Conservation (phyloP, 2,797 vertebrate species). For the Neosilurus mollespiculum region DNA sequence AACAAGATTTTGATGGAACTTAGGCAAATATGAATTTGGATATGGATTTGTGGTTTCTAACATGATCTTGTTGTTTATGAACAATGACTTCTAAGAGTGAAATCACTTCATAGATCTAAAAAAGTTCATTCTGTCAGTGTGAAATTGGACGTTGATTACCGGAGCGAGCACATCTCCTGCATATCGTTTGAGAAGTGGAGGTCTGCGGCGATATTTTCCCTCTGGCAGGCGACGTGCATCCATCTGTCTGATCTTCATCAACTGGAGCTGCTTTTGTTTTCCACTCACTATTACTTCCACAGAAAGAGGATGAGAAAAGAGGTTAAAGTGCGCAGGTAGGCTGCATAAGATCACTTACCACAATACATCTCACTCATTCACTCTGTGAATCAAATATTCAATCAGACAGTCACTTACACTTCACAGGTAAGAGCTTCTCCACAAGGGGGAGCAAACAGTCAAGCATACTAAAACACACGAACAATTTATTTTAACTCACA, state of each 20-base stretch:
- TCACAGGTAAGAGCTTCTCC: neutral
- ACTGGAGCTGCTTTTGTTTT: slow-evolving; percentile 72
- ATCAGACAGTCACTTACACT: neutral
- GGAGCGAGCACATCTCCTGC: slow-evolving; percentile 82
- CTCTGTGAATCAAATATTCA: neutral
- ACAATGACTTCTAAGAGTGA: neutral
- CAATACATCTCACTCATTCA: neutral
- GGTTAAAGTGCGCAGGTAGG: neutral
- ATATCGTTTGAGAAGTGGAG: slow-evolving; percentile 71
- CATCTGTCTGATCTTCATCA: slow-evolving; percentile 69
- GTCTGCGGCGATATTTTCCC: slow-evolving; percentile 64
- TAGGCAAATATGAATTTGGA: neutral
- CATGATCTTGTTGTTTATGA: neutral
- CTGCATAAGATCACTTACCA: neutral
- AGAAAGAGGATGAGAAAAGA: slow-evolving; percentile 2
- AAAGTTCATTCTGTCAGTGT: neutral
- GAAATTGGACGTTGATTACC: slow-evolving; percentile 65
- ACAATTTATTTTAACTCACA: neutral
- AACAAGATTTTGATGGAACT: neutral
- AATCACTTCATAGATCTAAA: neutral
- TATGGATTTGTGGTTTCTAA: neutral
- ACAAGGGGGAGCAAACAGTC: neutral
- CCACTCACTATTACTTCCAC: slow-evolving; percentile 68
- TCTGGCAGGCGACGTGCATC: slow-evolving; percentile 71
- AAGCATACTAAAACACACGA: neutral